Conservation (phyloP, 1,140 invertebrate species). For the Pygmarrhopalites habei region DNA sequence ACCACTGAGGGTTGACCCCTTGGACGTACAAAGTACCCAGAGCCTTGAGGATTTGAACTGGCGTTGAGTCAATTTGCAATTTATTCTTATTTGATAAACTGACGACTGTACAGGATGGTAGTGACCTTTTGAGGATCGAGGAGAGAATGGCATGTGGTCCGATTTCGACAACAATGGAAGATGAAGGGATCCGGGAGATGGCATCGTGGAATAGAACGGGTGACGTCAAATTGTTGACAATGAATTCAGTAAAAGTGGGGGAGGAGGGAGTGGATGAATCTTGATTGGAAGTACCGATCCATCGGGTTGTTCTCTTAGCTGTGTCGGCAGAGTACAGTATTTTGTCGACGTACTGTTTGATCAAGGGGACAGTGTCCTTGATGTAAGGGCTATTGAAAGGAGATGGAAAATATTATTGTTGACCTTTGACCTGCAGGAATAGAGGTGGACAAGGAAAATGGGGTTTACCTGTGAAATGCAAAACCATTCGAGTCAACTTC, state of each 20-base stretch:
- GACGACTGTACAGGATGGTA: slow-evolving; percentile 40
- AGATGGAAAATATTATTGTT: too few species aligned
- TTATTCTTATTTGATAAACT: too few species aligned
- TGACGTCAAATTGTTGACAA: slow-evolving; percentile 63
- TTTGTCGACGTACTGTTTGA: too few species aligned
- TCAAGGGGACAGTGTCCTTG: too few species aligned
- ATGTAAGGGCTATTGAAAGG: too few species aligned
- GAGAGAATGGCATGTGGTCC: slow-evolving; percentile 72
- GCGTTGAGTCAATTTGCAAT: too few species aligned
- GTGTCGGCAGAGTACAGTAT: too few species aligned
- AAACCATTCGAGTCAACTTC: neutral
- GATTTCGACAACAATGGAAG: slow-evolving; percentile 72
- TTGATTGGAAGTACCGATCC: slow-evolving; percentile 88
- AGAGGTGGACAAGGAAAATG: slow-evolving; percentile 53
- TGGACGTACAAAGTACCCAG: slow-evolving; percentile 10
- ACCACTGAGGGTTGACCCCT: slow-evolving; percentile 20
- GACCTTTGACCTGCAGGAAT: too few species aligned
- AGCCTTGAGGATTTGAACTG: neutral
- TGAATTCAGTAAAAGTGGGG: slow-evolving; percentile 80
- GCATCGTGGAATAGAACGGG: slow-evolving; percentile 82
- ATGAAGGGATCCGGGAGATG: slow-evolving; percentile 61
- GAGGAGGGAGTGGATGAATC: slow-evolving; percentile 61
- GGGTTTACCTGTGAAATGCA: slow-evolving; percentile 14
- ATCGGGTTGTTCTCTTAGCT: slow-evolving; percentile 53
- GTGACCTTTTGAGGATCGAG: slow-evolving; percentile 55